Percentiles rank a stretch among this genome's conserved stretches.
Conservation (phyloP, 2,888 invertebrate species). For the Lottia gigantea region DNA sequence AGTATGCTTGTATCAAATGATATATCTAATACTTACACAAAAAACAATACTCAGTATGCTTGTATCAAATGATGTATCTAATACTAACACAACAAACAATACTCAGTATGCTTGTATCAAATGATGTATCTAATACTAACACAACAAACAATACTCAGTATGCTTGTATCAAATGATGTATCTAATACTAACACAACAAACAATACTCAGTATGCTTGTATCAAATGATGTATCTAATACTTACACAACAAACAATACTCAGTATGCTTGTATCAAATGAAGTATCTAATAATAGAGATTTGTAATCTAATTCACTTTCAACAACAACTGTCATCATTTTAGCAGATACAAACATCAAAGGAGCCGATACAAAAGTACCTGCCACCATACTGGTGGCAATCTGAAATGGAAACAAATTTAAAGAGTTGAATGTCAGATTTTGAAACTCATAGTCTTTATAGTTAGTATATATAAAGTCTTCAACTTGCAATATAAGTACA, state of each 20-base stretch:
- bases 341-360: slow-evolving; percentile 94
- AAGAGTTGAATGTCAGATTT: neutral
- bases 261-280: slow-evolving; percentile 87
- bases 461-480: too few species aligned
- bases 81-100: slow-evolving; percentile 77
- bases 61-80: slow-evolving; percentile 84
- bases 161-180: slow-evolving; percentile 84
- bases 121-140: slow-evolving; percentile 83
- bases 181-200: slow-evolving; percentile 78
- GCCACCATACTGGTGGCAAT: slow-evolving; percentile 94
- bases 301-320: slow-evolving; percentile 78
- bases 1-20: slow-evolving; percentile 87
- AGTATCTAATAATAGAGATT: slow-evolving; percentile 81
- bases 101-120: slow-evolving; percentile 85
- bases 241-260: slow-evolving; percentile 79
- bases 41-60: too few species aligned
- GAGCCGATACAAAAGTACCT: slow-evolving; percentile 93
- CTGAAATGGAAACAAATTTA: slow-evolving; percentile 70
- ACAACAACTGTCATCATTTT: slow-evolving; percentile 83
- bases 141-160: too few species aligned
- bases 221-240: slow-evolving; percentile 82
- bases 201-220: slow-evolving; percentile 80
- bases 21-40: slow-evolving; percentile 82
- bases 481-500: too few species aligned
- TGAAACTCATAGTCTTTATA: too few species aligned